Conservation (phyloP, 1,140 invertebrate genomes). For the Chlorops oryzae region DNA sequence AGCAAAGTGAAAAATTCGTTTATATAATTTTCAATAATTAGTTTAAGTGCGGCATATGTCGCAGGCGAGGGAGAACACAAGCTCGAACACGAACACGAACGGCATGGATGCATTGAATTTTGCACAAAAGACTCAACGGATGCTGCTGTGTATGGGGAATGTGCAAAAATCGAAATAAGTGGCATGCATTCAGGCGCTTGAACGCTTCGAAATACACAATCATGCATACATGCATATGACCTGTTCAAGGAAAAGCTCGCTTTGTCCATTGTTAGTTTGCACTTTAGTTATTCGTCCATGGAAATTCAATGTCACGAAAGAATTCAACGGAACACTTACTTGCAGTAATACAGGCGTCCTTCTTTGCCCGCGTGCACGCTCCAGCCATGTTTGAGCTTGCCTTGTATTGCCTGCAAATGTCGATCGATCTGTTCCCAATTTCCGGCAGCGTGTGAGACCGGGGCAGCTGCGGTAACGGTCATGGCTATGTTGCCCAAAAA, state of each 20-base stretch:
- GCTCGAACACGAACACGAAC: slow-evolving; percentile 15
- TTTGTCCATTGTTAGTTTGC: too few relatives aligned
- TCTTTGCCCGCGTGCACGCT: slow-evolving; percentile 66
- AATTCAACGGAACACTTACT: too few relatives aligned
- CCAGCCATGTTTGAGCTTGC: slow-evolving; percentile 59
- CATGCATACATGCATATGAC: background rate
- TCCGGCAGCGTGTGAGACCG: slow-evolving; percentile 18
- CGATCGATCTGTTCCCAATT: slow-evolving; percentile 45
- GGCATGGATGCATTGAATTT: slow-evolving; percentile 23
- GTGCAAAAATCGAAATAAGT: too few relatives aligned
- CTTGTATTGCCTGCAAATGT: slow-evolving; percentile 51
- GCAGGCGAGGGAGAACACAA: background rate
- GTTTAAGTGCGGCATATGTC: slow-evolving; percentile 38
- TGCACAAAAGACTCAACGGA: slow-evolving; percentile 21
- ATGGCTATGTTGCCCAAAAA: slow-evolving; percentile 27
- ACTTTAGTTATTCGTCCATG: too few relatives aligned
- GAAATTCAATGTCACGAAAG: too few relatives aligned
- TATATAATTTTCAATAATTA: slow-evolving; percentile 45
- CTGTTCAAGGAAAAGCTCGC: too few relatives aligned
- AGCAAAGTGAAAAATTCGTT: slow-evolving; percentile 46
- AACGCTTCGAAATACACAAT: too few relatives aligned
- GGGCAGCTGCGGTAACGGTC: slow-evolving; percentile 15
- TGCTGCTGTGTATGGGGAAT: too few relatives aligned
- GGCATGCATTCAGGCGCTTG: too few relatives aligned
- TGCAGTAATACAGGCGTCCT: slow-evolving; percentile 71